These are phyloP conservation scores for Alentia gelatinosa DNA, from an alignment of 2,888 invertebrate genomes.

Conservation along the genomic window DNA sequence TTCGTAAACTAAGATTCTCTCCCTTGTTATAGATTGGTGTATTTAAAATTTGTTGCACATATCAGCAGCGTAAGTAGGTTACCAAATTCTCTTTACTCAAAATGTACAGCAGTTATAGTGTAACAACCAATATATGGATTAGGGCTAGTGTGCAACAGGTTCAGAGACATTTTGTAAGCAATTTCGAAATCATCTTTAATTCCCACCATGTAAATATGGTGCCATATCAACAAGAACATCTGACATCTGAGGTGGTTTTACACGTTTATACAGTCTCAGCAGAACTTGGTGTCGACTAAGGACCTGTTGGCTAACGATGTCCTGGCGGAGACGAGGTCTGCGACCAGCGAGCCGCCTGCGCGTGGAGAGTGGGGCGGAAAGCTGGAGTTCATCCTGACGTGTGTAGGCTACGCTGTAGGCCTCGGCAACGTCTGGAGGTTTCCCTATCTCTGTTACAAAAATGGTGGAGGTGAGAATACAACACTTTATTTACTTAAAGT, in stretches of 20 bases:
- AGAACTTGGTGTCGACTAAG: not conserved
- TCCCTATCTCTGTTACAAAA: not conserved
- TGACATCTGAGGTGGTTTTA: no score
- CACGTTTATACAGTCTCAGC: not conserved
- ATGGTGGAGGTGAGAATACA: not conserved
- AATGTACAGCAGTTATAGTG: not conserved
- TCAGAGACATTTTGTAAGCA: not conserved
- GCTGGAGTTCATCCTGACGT: conserved; percentile 10
- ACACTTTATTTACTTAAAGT: not conserved
- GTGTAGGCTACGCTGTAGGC: not conserved
- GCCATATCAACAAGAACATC: not conserved
- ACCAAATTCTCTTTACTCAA: not conserved
- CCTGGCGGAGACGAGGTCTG: not conserved
- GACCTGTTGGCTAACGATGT: not conserved
- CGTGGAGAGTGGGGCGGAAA: not conserved
- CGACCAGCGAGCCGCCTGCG: not conserved
- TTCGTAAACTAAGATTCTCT: no score
- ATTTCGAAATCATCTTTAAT: not conserved
- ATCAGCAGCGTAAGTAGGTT: no score
- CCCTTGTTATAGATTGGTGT: no score
- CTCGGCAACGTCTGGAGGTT: conserved; percentile 4
- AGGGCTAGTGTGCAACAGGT: not conserved
- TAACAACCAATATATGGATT: no score
- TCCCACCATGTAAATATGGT: not conserved
- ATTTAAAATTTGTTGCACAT: no score